phyloP scores from a whole-genome alignment of 2,113 vertebrate genomes.

The Pterocles orientalis region DNA sequence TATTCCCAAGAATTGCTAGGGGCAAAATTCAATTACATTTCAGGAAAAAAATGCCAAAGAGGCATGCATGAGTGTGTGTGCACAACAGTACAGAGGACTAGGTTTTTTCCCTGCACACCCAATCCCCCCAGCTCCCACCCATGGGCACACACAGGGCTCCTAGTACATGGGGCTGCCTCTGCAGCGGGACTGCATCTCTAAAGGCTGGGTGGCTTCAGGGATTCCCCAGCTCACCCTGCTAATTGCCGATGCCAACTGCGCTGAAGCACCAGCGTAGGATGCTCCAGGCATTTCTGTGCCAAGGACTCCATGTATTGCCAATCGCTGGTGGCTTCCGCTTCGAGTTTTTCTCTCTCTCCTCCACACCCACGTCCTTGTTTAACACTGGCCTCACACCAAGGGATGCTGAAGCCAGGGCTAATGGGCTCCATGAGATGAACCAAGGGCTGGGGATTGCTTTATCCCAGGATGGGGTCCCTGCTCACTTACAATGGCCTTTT shows the following conservation, averaged over 20 bases:
- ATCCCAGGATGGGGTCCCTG: background rate
- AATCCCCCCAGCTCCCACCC: background rate
- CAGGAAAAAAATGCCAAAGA: background rate
- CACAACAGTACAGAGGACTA: background rate
- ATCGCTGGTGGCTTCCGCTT: background rate
- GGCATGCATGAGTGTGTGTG: background rate
- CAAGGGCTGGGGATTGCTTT: background rate
- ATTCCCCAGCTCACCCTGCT: background rate
- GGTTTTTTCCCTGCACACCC: background rate
- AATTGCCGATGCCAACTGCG: background rate
- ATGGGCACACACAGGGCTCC: rapidly evolving
- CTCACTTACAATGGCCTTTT: slow-evolving; percentile 86
- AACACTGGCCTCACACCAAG: background rate
- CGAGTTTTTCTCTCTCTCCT: background rate
- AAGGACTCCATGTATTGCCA: slow-evolving; percentile 12
- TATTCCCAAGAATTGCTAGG: background rate
- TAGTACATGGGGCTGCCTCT: background rate
- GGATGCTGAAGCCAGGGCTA: background rate
- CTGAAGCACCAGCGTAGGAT: background rate
- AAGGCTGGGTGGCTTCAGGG: background rate
- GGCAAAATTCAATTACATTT: background rate
- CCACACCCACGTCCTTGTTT: background rate
- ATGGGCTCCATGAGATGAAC: background rate
- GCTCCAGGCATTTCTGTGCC: slow-evolving; percentile 6
- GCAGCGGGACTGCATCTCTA: background rate